These are phyloP conservation scores for Vireo griseus DNA, from an alignment of 2,797 vertebrate species.

Conservation along the genomic window DNA sequence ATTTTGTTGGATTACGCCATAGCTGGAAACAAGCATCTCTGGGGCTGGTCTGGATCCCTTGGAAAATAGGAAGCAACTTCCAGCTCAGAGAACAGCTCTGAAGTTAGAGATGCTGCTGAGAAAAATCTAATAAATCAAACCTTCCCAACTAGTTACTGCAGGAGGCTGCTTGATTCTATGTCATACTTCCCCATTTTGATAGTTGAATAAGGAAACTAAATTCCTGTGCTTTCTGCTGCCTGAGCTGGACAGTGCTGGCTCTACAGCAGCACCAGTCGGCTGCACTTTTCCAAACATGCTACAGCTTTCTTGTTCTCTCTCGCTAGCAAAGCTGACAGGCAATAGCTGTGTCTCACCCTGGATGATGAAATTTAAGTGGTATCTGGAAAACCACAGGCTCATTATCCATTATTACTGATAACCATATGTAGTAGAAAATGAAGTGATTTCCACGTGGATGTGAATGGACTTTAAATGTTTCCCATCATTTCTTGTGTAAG, in stretches of 20 bases:
- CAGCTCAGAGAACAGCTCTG: background rate
- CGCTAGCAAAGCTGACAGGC: rapidly evolving
- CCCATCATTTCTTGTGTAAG: rapidly evolving
- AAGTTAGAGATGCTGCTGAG: background rate
- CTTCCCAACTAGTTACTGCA: background rate
- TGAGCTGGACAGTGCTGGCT: background rate
- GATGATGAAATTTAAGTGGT: background rate
- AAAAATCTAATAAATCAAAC: background rate
- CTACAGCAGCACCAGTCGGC: background rate
- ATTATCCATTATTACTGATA: background rate
- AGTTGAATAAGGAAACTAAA: background rate
- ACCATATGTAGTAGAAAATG: background rate
- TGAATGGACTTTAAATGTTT: background rate
- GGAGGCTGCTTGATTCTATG: background rate
- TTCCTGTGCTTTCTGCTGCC: background rate
- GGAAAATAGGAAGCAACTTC: background rate
- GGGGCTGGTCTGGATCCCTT: background rate
- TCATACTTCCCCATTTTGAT: background rate
- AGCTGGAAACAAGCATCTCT: background rate
- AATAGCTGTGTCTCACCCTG: background rate
- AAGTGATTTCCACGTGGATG: background rate
- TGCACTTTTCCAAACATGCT: background rate
- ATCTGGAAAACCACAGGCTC: slow-evolving; percentile 8
- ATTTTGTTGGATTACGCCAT: background rate
- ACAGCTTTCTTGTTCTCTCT: background rate